Evolutionary conservation across 2,113 vertebrate species (phyloP), one percentile per base, ranked within the genome.

Genomic region (Loxodonta africana): DNA sequence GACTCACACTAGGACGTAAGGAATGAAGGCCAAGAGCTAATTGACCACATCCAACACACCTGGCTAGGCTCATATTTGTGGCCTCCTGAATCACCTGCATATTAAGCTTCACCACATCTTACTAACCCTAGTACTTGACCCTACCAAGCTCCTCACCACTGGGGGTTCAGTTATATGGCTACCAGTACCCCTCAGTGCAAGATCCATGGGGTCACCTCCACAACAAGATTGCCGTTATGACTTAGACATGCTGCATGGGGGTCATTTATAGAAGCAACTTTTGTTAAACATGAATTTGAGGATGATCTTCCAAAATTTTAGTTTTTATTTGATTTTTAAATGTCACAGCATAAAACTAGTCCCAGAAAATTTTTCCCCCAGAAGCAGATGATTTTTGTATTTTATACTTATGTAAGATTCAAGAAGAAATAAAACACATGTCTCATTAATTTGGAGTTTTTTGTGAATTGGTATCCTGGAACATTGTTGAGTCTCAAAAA

Each of bases 241-340:
- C 73, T 85, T 48, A 76, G 30, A 28, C 12, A 0, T 73, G 53
- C 23, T 37, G 23, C 44, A 18, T 23, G 30, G 23, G 46, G 51
- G 76, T 86, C 74, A 86, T 67, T 92, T 86, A 86, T 67, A 95
- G 73, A 81, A 67, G 25, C 33, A 62, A 69, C 89, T 65, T 93
- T 90, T 86, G 69, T 77, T 60, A 81, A 73, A 60, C 44, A 85
- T 20, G 65, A 82, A 69, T 65, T 74, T 60, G 74, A 86, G 46
- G 81, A 21, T 60, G 48, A 82, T 41, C 10, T 37, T 90, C 65
- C 65, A 90, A 93, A 81, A 74, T 46, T 84, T 88, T 44, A 81
- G 46, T 60, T 88, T 94, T 83, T 20, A 15, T 91, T 92, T 74
- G 62, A 80, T 48, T 80, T 92, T 95, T 73, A 88, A 92, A 95